Base-by-base conservation (phyloP, 2,888 invertebrate genomes). In the Margaritifera margaritifera region DNA sequence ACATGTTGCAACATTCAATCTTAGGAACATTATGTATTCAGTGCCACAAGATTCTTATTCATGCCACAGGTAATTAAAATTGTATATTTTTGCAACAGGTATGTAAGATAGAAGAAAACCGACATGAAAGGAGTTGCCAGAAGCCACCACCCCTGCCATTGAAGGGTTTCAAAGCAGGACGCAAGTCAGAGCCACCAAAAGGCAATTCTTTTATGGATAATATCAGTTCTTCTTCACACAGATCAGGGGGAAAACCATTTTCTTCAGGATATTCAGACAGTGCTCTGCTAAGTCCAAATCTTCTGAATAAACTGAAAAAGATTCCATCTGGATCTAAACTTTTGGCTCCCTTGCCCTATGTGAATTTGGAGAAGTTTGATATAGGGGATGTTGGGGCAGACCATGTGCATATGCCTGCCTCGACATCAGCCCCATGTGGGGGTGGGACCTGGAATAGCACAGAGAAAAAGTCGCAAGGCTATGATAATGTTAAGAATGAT, bases 311-410 rank as follows among this genome's bases (percentile, higher is more conserved):
- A 75, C 74, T 84, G 8, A 77, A 78, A 53, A 80, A 79, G 68
- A 84, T 85, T 59, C 83, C 81, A 4, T 74, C 71, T 42, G 64
- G 67, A 61, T 83, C 84, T 22, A 81, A 79, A 64, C 68, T 82
- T 54, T 81, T 77, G 64, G 83, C 82, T 53, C 86, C 86, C 24
- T 72, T 87, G 18, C 86, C 84, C 1, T 86, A 87, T 80, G 84
- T 87, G 15, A 85, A 86, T 70, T 64, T 87, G 62, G 80, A 78
- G 25, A 83, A 81, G 57, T 85, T 82, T 69, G 85, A 85, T 74
- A 75, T 75, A 52, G 82, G 79, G 20, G 79, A 79, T 71, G 72
- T 74, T 27, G 79, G 76, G 42, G 75, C 76, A 15, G 78, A 75
- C 68, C 83, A 84, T 73, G 82, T 83, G 1, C 76, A 83, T 74